phyloP scores from a whole-genome alignment of 2,888 invertebrate species.

The Mythimna albipuncta region DNA sequence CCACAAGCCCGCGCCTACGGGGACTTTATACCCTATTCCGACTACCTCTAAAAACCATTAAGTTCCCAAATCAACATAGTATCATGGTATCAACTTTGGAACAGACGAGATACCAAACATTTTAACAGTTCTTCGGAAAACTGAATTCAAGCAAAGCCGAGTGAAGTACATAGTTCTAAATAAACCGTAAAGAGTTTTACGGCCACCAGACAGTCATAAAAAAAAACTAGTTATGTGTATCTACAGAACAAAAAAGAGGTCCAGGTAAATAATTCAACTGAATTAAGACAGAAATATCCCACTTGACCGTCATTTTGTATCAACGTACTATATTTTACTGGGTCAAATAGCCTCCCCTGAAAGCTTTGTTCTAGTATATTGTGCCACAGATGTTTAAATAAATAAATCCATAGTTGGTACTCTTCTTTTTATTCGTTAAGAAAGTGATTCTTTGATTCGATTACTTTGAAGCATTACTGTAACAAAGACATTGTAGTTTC shows the following conservation, averaged over 20 bases:
- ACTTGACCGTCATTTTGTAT: slow-evolving; percentile 56
- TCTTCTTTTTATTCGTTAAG: background rate
- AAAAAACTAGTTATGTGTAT: slow-evolving; percentile 32
- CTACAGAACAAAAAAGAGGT: slow-evolving; percentile 39
- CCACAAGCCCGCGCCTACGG: too few species aligned
- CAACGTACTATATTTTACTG: slow-evolving; percentile 43
- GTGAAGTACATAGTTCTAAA: slow-evolving; percentile 27
- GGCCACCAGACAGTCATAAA: slow-evolving; percentile 37
- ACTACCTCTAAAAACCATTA: too few species aligned
- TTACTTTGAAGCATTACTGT: background rate
- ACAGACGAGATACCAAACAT: background rate
- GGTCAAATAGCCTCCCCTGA: slow-evolving; percentile 45
- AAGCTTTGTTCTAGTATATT: slow-evolving; percentile 31
- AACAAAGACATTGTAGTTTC: background rate
- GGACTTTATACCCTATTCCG: too few species aligned
- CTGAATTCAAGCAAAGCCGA: slow-evolving; percentile 9
- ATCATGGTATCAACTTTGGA: background rate
- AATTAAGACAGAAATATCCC: slow-evolving; percentile 55
- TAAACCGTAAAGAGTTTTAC: slow-evolving; percentile 48
- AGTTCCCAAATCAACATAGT: background rate
- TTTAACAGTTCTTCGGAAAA: background rate
- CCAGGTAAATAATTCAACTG: slow-evolving; percentile 54
- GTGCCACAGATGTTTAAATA: slow-evolving; percentile 42
- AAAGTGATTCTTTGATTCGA: slow-evolving; percentile 13
- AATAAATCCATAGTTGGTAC: slow-evolving; percentile 12